Percentiles rank a stretch among this genome's conserved stretches.
phyloP scores from a whole-genome alignment of 2,113 vertebrate genomes.

The Gymnorhina tibicen region DNA sequence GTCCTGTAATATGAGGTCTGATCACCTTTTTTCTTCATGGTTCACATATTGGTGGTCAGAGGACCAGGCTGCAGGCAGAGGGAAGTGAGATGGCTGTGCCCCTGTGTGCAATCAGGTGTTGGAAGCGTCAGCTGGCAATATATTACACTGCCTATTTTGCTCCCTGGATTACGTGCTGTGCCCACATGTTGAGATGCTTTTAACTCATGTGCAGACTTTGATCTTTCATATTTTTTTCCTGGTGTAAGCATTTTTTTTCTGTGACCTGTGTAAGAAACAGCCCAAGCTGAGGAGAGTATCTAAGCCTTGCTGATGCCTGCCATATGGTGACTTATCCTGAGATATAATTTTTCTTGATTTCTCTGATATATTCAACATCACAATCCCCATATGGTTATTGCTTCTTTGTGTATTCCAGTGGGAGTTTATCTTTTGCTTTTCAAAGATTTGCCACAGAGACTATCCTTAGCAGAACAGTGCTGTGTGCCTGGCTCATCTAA shows the following conservation, averaged over 20 bases:
- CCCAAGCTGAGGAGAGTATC: not conserved
- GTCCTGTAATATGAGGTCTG: not conserved
- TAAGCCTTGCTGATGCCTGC: constrained; percentile 27
- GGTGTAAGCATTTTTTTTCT: not conserved
- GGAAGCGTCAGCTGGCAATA: not conserved
- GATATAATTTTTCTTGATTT: constrained; percentile 34
- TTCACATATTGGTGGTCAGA: not conserved
- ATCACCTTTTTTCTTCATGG: not conserved
- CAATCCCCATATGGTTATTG: constrained; percentile 56
- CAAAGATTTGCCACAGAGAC: constrained; percentile 27
- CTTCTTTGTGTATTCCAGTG: constrained; percentile 23
- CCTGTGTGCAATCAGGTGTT: not conserved
- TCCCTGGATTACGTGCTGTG: not conserved
- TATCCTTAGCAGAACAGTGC: not conserved
- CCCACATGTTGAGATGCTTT: not conserved
- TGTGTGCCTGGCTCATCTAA: constrained; percentile 32
- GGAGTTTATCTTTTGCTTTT: constrained; percentile 47
- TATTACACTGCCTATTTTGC: not conserved
- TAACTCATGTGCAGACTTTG: not conserved
- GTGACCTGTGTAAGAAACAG: not conserved
- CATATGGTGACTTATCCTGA: constrained; percentile 37
- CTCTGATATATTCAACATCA: constrained; percentile 41
- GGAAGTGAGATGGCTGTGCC: not conserved
- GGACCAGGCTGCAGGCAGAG: not conserved
- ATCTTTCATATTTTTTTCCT: not conserved